Evolutionary conservation across 2,797 vertebrate genomes (phyloP), one percentile per base, ranked within the genome.

Genomic region (Pogonophryne albipinna): DNA sequence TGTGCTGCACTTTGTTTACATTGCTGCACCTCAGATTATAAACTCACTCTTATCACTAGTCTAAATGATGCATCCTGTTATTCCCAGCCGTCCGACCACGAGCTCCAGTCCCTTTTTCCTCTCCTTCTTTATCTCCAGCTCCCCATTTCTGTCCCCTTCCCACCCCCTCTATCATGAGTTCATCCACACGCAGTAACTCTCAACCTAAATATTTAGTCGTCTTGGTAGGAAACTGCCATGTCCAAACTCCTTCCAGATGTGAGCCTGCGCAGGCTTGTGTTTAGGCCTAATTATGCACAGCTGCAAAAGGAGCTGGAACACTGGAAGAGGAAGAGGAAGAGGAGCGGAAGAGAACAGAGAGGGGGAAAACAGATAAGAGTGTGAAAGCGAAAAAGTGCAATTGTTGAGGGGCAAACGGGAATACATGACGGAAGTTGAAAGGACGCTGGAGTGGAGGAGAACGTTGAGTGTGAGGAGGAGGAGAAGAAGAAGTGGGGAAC

Each of bases 191-290:
- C 95, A 94, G 94, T 94, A 94, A 96, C 94, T 94, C 94, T 94
- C 92, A 95, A 96, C 94, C 94, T 95, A 96, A 96, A 96, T 96
- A 96, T 95, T 95, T 96, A 96, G 95, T 93, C 90, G 94, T 95
- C 94, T 89, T 95, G 94, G 95, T 95, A 95, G 95, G 95, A 96
- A 95, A 95, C 95, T 95, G 95, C 95, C 89, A 95, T 95, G 93
- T 93, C 94, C 88, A 95, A 96, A 96, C 94, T 92, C 88, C 88
- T 96, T 96, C 95, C 95, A 96, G 95, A 96, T 96, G 95, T 95
- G 93, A 92, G 93, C 88, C 88, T 91, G 91, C 83, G 75, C 92
- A 92, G 94, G 85, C 94, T 92, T 92, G 94, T 94, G 92, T 93
- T 95, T 92, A 88, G 93, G 91, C 92, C 92, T 96, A 94, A 96